phyloP scores from a whole-genome alignment of 1,140 invertebrate genomes.

The Zaprionus tsacasi region DNA sequence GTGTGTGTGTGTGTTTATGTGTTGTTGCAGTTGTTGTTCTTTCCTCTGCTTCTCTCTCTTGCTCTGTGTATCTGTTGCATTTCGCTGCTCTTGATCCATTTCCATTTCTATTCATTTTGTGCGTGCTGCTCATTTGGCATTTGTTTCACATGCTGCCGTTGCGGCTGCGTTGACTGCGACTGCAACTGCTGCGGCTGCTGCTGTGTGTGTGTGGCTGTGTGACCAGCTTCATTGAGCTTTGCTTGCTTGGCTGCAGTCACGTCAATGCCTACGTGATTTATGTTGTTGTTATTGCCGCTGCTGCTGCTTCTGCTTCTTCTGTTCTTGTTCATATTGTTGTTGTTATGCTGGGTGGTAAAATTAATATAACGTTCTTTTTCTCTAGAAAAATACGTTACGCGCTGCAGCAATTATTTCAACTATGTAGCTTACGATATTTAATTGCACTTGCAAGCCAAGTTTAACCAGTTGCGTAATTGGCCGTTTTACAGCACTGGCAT shows the following conservation, averaged over 20 bases:
- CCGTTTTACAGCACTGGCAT: not conserved
- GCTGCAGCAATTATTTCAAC: constrained; percentile 42
- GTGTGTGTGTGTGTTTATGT: constrained; percentile 35
- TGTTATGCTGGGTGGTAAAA: constrained; percentile 58
- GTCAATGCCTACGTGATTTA: constrained; percentile 62
- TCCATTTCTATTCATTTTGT: constrained; percentile 78
- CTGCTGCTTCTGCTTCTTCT: constrained; percentile 17
- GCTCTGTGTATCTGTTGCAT: constrained; percentile 51
- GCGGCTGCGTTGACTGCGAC: constrained; percentile 18
- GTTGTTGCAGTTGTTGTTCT: constrained; percentile 28
- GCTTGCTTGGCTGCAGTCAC: constrained; percentile 75
- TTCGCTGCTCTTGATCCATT: constrained; percentile 78
- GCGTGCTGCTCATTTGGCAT: constrained; percentile 70
- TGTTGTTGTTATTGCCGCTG: constrained; percentile 30
- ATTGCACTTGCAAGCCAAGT: constrained; percentile 29
- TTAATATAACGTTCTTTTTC: constrained; percentile 78
- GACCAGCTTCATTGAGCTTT: constrained; percentile 72
- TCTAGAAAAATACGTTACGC: constrained; percentile 58
- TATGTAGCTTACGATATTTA: constrained; percentile 33
- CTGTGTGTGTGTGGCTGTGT: constrained; percentile 14
- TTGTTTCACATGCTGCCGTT: constrained; percentile 38
- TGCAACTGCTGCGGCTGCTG: constrained; percentile 17
- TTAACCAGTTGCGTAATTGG: constrained; percentile 37
- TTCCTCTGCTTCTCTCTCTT: constrained; percentile 5
- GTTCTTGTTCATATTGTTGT: constrained; percentile 17